Conservation (phyloP, 2,113 vertebrate species). For the Colaptes auratus region DNA sequence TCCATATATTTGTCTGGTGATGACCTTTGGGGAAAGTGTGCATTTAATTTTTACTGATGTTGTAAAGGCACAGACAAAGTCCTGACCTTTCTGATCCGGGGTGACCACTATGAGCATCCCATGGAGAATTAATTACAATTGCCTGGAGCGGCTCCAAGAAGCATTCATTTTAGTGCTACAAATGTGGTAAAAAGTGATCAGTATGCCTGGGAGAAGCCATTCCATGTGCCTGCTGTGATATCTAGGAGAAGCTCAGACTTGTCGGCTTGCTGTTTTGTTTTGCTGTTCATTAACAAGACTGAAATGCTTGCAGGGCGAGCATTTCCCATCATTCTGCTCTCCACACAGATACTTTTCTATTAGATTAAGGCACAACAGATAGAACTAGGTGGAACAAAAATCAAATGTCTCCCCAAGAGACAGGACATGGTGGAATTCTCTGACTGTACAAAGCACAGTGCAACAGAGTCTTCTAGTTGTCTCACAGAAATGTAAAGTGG, state of each 20-base stretch:
- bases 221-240: constrained; percentile 2
- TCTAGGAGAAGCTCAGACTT: constrained; percentile 40
- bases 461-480: background rate
- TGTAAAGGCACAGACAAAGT: constrained; percentile 60
- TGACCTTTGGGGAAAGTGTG: constrained; percentile 52
- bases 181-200: constrained; percentile 43
- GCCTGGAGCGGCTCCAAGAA: constrained; percentile 52
- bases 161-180: constrained; percentile 40
- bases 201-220: constrained; percentile 27
- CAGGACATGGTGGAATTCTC: background rate
- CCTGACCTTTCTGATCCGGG: constrained; percentile 58
- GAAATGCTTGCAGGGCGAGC: constrained; percentile 45
- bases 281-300: constrained; percentile 41
- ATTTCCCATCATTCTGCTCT: constrained; percentile 25
- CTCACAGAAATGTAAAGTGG: background rate
- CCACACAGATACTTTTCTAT: background rate
- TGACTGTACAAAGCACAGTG: background rate
- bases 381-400: constrained; percentile 22
- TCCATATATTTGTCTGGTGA: background rate
- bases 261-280: constrained; percentile 14
- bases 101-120: constrained; percentile 57
- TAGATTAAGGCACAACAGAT: background rate
- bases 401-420: background rate
- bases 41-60: constrained; percentile 68
- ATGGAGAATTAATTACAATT: constrained; percentile 67